phyloP scores from a whole-genome alignment of 1,140 invertebrate genomes.

The Bombyx mori region ASM3026992v2 NC_085111.1:9700501-9701000 shows the following conservation, averaged over 20 bases:
- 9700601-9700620: conserved; percentile 47
- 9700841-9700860: no score
- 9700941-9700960: no score
- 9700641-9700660: conserved; percentile 69
- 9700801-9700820: conserved; percentile 59
- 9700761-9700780: no score
- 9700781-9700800: conserved; percentile 37
- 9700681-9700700: background rate
- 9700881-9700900: no score
- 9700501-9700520: conserved; percentile 60
- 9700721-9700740: background rate
- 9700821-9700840: conserved; percentile 52
- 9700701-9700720: background rate
- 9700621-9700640: conserved; percentile 64
- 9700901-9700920: no score
- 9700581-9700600: conserved; percentile 32
- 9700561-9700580: conserved; percentile 14
- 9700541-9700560: conserved; percentile 5
- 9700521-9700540: conserved; percentile 44
- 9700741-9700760: no score
- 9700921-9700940: no score
- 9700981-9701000: no score
- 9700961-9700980: no score
- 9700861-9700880: no score
- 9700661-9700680: conserved; percentile 55